These are phyloP conservation scores for Ascidia mentula DNA, from an alignment of 23 tunicate genomes.

Conservation along the genomic window DNA sequence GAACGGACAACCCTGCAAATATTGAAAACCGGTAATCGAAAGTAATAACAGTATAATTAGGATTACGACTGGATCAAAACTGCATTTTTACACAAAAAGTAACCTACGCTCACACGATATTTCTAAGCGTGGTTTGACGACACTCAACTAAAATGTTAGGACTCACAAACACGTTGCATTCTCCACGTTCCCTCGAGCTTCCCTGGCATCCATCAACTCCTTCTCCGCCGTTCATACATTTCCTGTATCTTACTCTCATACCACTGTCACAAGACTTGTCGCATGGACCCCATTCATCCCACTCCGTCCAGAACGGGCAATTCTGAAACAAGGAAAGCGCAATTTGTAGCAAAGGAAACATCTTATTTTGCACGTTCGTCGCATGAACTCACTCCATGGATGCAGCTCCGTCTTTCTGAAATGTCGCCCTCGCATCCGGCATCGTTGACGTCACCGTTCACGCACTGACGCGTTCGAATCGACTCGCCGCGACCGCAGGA, in stretches of 20 bases:
- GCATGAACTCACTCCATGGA: conserved; percentile 30
- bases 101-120: too few species aligned
- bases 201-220: conserved; percentile 81
- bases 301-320: conserved; percentile 44
- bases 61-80: too few species aligned
- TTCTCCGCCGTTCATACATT: conserved; percentile 42
- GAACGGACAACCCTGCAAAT: conserved; percentile 62
- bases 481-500: conserved; percentile 56
- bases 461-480: conserved; percentile 43
- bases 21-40: too few species aligned
- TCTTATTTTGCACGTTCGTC: too few species aligned
- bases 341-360: too few species aligned
- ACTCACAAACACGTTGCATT: conserved; percentile 34
- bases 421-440: conserved; percentile 54
- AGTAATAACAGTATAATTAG: too few species aligned
- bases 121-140: too few species aligned
- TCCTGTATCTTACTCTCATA: conserved; percentile 16
- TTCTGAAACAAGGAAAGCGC: conserved; percentile 71
- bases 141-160: too few species aligned
- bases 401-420: conserved; percentile 18
- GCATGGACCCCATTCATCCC: conserved; percentile 60
- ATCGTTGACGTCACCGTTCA: conserved; percentile 67
- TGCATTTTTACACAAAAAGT: too few species aligned
- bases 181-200: neutral
- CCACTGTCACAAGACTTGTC: conserved; percentile 46